Percentiles rank a stretch among this genome's conserved stretches.
These are phyloP conservation scores for Tokudaia muenninki DNA, from an alignment of 2,797 vertebrate species.

Conservation along the genomic window DNA sequence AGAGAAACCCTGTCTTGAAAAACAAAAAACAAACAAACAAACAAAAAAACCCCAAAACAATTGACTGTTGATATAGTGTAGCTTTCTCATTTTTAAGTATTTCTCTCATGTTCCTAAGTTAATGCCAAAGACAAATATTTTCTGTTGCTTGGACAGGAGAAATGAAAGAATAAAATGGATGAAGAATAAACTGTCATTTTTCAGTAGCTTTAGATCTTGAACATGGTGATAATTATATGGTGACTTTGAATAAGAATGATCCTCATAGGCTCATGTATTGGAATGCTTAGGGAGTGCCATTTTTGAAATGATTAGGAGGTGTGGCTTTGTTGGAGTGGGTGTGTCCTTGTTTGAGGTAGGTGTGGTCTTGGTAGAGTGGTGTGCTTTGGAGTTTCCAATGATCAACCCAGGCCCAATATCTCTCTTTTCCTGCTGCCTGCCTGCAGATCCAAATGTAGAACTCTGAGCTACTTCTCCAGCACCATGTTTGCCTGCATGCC, in stretches of 20 bases:
- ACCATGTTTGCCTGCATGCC: not conserved
- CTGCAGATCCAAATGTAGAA: not conserved
- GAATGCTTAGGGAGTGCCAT: not conserved
- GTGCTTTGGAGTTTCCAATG: not conserved
- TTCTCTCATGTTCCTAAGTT: not conserved
- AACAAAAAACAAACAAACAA: too few species aligned
- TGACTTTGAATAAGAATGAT: not conserved
- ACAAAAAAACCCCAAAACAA: too few species aligned
- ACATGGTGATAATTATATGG: not conserved
- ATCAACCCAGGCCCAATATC: not conserved
- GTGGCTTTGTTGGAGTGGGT: not conserved
- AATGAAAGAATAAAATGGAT: not conserved
- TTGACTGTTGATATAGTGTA: not conserved
- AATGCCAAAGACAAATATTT: conserved; percentile 28
- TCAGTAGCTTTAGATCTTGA: not conserved
- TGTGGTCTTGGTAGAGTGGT: not conserved
- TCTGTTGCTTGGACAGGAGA: not conserved
- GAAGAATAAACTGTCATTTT: conserved; percentile 28
- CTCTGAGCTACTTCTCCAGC: not conserved
- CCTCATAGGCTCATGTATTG: not conserved
- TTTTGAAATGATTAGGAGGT: not conserved
- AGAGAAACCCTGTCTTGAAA: too few species aligned
- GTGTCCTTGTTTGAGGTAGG: not conserved
- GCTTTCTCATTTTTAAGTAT: conserved; percentile 17
- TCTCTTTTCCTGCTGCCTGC: not conserved